Conservation (phyloP, 2,797 vertebrate genomes). For the Semotilus atromaculatus region DNA sequence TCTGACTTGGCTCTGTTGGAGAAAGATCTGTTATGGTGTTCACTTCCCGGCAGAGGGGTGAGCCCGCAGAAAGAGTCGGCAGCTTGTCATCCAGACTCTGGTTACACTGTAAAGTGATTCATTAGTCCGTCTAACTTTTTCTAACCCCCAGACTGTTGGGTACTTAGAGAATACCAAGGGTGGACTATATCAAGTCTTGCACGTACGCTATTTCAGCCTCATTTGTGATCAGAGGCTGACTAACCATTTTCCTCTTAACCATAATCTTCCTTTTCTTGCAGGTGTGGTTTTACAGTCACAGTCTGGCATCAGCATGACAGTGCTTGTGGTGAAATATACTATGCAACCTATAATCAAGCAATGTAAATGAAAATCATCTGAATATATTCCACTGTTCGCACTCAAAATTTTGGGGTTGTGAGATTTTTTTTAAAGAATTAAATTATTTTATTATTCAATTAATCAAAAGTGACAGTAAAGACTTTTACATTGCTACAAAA, state of each 20-base stretch:
- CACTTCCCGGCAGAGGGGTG: slow-evolving; percentile 54
- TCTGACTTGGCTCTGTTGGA: slow-evolving; percentile 26
- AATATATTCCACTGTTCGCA: neutral
- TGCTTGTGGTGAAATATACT: slow-evolving; percentile 7
- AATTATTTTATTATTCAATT: neutral
- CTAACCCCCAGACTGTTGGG: slow-evolving; percentile 32
- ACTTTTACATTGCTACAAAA: neutral
- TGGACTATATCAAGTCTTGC: neutral
- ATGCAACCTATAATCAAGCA: neutral
- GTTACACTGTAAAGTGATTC: slow-evolving; percentile 58
- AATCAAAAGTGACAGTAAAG: neutral
- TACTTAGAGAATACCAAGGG: slow-evolving; percentile 7
- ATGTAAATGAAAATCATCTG: slow-evolving; percentile 12
- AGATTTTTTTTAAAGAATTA: neutral
- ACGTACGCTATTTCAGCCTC: neutral
- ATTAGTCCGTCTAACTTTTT: slow-evolving; percentile 38
- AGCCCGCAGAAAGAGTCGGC: slow-evolving; percentile 51
- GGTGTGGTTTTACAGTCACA: slow-evolving; percentile 30
- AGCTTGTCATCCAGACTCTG: slow-evolving; percentile 53
- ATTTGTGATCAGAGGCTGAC: slow-evolving; percentile 27
- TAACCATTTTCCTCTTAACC: slow-evolving; percentile 5
- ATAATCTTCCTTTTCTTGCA: slow-evolving; percentile 23
- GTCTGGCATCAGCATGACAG: slow-evolving; percentile 19
- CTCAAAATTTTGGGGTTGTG: neutral
- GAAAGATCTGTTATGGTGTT: slow-evolving; percentile 53